Evolutionary conservation across 2,888 invertebrate species (phyloP), one percentile per base, ranked within the genome.

Genomic region (Halictus quadricinctus): DNA sequence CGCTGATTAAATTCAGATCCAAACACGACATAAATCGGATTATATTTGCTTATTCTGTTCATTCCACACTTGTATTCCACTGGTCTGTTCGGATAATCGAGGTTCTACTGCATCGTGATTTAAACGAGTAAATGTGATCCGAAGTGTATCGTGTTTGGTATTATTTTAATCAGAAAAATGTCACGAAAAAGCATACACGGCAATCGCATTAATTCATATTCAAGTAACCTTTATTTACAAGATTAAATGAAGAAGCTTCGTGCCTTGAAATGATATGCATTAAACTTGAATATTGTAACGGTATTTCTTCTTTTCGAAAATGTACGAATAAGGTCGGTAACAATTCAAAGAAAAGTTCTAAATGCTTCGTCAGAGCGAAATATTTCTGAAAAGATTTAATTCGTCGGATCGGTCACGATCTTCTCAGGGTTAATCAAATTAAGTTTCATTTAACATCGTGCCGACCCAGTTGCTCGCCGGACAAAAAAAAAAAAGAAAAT

Each of bases 381-480:
- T 29, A 18, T 64, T 29, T 29, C 29, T 29, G 64, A 64, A 29
- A 36, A 64, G 64, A 64, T 64, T 29, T 29, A 36, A 64, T 18
- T 29, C 64, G 29, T 18, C 29, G 18, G 29, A 64, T 64, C 64
- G 18, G 64, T 29, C 29, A 64, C 64, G 29, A 64, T 25, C 64
- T 64, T 64, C 64, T 8, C 29, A 18, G 29, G 64, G 6, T 43
- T 70, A 70, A 70, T 43, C 43, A 41, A 43, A 70, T 43, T n/a
- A 41, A 43, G 12, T 70, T 46, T 25, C 72, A 18, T 46, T 54
- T 36, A 54, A 73, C 36, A 73, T 73, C 50, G 50, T 72, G 41
- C n/a, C 72, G 10, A 48, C 29, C 48, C 25, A 54, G 36, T 54
- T 48, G 73, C 21, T 48, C 6, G 46, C 2, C 48, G 25, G 21